Conservation (phyloP, 1,140 invertebrate genomes). For the Cydia amplana region DNA sequence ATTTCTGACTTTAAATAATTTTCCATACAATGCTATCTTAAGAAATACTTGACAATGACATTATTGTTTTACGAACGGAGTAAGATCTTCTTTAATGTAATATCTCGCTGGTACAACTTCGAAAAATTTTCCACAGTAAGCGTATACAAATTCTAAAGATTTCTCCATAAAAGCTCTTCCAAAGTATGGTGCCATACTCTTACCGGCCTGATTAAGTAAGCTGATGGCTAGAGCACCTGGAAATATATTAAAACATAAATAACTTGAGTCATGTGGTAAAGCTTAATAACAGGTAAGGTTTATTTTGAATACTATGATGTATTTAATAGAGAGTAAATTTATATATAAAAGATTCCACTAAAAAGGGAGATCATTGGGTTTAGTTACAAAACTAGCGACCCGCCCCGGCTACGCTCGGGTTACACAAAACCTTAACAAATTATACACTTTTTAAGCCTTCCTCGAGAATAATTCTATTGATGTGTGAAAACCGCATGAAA, state of each 20-base stretch:
- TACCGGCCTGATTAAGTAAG: neutral
- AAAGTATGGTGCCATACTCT: neutral
- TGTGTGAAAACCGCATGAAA: too few relatives aligned
- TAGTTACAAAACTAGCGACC: too few relatives aligned
- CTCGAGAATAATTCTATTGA: too few relatives aligned
- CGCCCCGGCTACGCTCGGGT: too few relatives aligned
- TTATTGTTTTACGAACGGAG: neutral
- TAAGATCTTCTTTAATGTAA: constrained; percentile 21
- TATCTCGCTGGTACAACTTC: constrained; percentile 17
- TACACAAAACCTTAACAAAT: too few relatives aligned
- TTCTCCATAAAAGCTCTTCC: constrained; percentile 8
- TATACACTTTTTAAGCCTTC: too few relatives aligned
- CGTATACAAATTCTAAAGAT: neutral
- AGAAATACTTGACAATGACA: too few relatives aligned
- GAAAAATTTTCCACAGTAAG: constrained; percentile 7
- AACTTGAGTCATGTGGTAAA: neutral
- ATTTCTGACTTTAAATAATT: too few relatives aligned
- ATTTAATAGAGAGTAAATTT: neutral
- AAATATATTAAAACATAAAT: neutral
- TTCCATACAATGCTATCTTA: too few relatives aligned
- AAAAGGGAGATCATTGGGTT: neutral
- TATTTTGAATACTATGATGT: too few relatives aligned
- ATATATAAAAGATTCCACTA: neutral
- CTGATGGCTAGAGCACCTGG: neutral
- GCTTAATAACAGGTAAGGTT: neutral